phyloP scores from a whole-genome alignment of 2,113 vertebrate genomes.

The Lontra canadensis region DNA sequence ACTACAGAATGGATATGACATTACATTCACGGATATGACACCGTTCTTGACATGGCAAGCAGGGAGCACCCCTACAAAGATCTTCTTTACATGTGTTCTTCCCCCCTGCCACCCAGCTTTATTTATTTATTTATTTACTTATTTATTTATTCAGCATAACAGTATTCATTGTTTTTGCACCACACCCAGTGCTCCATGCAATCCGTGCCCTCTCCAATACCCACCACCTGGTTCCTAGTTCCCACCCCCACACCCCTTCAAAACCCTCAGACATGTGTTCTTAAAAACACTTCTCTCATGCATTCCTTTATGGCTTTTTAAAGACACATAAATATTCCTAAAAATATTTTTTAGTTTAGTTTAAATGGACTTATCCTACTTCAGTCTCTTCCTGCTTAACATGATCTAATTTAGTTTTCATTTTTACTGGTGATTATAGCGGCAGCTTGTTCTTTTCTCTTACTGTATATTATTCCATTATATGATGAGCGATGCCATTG shows the following conservation, averaged over 20 bases:
- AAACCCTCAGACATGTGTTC: background rate
- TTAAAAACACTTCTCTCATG: background rate
- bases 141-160: too few relatives aligned
- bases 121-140: too few relatives aligned
- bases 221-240: too few relatives aligned
- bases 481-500: background rate
- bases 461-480: background rate
- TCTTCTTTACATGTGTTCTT: background rate
- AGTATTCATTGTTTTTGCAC: too few relatives aligned
- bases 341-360: background rate
- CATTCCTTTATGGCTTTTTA: background rate
- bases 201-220: too few relatives aligned
- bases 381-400: background rate
- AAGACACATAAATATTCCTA: background rate
- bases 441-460: background rate
- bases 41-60: background rate
- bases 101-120: too few relatives aligned
- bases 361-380: background rate
- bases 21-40: background rate
- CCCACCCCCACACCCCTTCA: too few relatives aligned
- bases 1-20: background rate
- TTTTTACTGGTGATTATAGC: background rate
- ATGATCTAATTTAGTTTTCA: background rate
- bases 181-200: too few relatives aligned
- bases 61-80: too few relatives aligned